Base-by-base conservation (phyloP, 2,888 invertebrate genomes). In the Falcaria lacertinaria region DNA sequence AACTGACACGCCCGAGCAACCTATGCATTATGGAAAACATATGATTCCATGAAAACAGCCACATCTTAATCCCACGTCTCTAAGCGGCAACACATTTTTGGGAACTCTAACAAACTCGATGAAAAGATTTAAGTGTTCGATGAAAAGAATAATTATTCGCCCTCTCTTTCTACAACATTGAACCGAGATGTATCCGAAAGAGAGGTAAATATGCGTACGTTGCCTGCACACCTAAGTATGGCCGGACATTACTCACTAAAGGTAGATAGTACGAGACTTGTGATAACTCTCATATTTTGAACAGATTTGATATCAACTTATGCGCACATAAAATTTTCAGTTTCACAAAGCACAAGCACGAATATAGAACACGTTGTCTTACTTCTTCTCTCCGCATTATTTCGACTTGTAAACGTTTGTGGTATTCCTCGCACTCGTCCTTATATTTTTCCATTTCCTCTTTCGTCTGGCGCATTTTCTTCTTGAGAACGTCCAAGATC, bases 381-480 rank as follows among this genome's bases (percentile, higher is more conserved):
- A 98, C 98, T 96, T 98, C 98, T 93, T 98, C 98, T 85, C 98
- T 94, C 87, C 98, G 94, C 92, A 97, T 95, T 86, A 96, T 93
- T 93, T 98, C 98, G 83, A 96, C 93, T 91, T 97, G 97, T 83
- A 97, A 92, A 87, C 97, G 95, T 92, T 97, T 96, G 90, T 97
- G 96, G 86, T 94, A 96, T 89, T 97, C 97, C 89, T 98, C 98
- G 87, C 97, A 96, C 87, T 97, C 97, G 90, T 99, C 98, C 91
- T 97, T 98, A 91, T 97, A 97, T 90, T 96, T 95, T 89, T 99
- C 99, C 94, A 98, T 96, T 92, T 99, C 99, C 89, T 98, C 98
- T 91, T 98, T 98, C 72, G 98, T 97, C 90, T 97, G 97, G 69
- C 97, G 94, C 98, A 99, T 99, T 94, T 99, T 99, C 93, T 98